These are phyloP conservation scores for Panulirus ornatus DNA, from an alignment of 1,140 invertebrate genomes.

Conservation along the genomic window DNA sequence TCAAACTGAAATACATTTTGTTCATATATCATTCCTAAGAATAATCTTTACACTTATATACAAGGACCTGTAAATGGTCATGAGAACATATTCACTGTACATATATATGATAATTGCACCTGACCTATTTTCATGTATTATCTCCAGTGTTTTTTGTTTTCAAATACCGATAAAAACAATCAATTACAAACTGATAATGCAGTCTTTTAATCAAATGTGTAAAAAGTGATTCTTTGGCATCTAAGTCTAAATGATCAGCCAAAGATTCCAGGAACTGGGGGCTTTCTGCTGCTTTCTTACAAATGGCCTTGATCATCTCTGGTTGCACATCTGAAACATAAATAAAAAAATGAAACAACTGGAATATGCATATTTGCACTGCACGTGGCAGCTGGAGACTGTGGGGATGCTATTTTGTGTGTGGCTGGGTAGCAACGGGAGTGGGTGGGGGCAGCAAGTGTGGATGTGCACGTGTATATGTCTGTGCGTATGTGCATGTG, in stretches of 20 bases:
- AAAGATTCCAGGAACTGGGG: not conserved
- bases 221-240: slow-evolving; percentile 23
- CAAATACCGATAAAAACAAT: slow-evolving; percentile 41
- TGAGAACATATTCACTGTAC: not conserved
- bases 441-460: too few species aligned
- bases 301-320: not conserved
- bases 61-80: not conserved
- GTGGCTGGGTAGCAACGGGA: too few species aligned
- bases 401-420: too few species aligned
- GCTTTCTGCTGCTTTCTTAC: not conserved
- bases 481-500: too few species aligned
- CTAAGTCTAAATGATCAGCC: not conserved
- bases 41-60: not conserved
- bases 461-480: too few species aligned
- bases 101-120: not conserved
- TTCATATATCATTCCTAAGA: not conserved
- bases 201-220: slow-evolving; percentile 11
- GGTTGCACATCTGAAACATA: not conserved
- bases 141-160: slow-evolving; percentile 4
- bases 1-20: not conserved
- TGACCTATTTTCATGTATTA: not conserved
- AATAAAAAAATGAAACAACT: too few species aligned
- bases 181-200: slow-evolving; percentile 34
- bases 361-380: too few species aligned
- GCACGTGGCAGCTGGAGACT: too few species aligned